Evolutionary conservation across 2,113 vertebrate genomes (phyloP).

Genomic region (Dipodomys stephensi): DNA sequence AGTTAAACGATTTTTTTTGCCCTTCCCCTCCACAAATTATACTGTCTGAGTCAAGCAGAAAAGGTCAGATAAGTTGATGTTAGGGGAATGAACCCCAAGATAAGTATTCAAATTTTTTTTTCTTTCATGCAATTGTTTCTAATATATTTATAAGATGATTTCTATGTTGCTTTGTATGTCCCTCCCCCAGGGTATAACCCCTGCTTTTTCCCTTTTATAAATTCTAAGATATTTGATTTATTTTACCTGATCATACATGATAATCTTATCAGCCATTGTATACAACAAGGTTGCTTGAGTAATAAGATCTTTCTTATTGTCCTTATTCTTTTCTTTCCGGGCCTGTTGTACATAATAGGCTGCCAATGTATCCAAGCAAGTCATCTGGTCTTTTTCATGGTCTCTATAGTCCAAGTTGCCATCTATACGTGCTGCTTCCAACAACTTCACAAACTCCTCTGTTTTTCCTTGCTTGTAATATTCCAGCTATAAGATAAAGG

Average conservation of each 20-base stretch:
- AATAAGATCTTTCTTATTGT: conserved; percentile 99
- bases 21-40: no score
- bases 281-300: conserved; percentile 98
- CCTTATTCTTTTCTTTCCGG: conserved; percentile 98
- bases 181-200: no score
- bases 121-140: no score
- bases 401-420: conserved; percentile 99
- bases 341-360: conserved; percentile 99
- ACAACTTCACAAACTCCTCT: conserved; percentile 98
- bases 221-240: background rate
- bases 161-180: no score
- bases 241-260: conserved; percentile 99
- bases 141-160: no score
- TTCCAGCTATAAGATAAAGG: conserved; percentile 90
- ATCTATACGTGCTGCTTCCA: conserved; percentile 98
- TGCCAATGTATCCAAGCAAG: conserved; percentile 97
- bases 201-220: conserved; percentile 14
- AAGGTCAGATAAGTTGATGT: no score
- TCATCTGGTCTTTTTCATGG: conserved; percentile 99
- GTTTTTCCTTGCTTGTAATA: conserved; percentile 99
- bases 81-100: no score
- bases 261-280: conserved; percentile 99
- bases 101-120: no score
- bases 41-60: no score
- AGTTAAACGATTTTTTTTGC: no score